A percentile compares a stretch with the other conserved stretches of the same genome.
These are phyloP conservation scores for Maniola jurtina DNA, from an alignment of 1,140 invertebrate genomes.

Conservation along the genomic window DNA sequence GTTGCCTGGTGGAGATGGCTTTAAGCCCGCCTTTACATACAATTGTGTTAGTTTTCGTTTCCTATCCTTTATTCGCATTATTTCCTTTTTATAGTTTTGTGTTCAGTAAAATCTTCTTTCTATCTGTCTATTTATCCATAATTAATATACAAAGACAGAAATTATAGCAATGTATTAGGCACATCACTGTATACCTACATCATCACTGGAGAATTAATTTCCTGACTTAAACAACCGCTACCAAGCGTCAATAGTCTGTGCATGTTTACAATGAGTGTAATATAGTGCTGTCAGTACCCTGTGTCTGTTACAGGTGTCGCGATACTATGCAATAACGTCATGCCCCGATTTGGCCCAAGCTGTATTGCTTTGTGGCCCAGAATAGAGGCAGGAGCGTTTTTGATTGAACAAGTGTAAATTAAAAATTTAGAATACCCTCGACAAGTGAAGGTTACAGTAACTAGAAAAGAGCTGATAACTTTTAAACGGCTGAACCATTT, in stretches of 20 bases:
- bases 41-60: no score
- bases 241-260: constrained; percentile 27
- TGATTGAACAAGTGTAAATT: background rate
- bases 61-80: no score
- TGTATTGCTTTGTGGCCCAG: constrained; percentile 40
- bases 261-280: constrained; percentile 46
- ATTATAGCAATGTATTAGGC: background rate
- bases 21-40: no score
- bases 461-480: no score
- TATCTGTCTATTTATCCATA: no score
- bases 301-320: constrained; percentile 63
- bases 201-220: constrained; percentile 8
- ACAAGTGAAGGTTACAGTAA: no score
- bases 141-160: no score
- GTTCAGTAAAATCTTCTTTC: no score
- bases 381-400: background rate
- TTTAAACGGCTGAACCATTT: no score
- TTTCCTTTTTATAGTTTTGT: no score
- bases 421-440: no score
- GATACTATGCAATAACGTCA: constrained; percentile 53
- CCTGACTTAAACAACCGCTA: background rate
- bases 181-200: background rate
- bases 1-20: no score
- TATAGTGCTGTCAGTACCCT: constrained; percentile 47
- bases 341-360: constrained; percentile 39